Conservation (phyloP, 2,797 vertebrate species). For the Pygocentrus nattereri region DNA sequence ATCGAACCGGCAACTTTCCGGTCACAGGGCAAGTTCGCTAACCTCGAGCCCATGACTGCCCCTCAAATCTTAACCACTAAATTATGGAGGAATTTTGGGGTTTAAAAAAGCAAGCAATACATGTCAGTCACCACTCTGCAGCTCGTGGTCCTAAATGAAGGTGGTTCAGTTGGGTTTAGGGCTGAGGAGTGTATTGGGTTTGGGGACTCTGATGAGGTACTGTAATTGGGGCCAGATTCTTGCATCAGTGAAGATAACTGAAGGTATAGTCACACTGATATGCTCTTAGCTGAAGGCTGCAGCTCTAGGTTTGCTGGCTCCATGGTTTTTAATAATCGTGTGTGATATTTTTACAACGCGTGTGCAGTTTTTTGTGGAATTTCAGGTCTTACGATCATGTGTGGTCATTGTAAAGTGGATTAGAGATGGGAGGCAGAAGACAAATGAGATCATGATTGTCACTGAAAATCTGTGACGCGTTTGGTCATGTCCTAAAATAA, state of each 20-base stretch:
- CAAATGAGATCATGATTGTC: constrained; percentile 14
- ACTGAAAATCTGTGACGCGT: constrained; percentile 7
- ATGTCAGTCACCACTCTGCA: too few relatives aligned
- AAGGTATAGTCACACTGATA: neutral
- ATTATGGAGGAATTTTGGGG: too few relatives aligned
- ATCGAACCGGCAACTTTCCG: too few relatives aligned
- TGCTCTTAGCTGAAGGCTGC: too few relatives aligned
- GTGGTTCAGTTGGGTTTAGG: neutral
- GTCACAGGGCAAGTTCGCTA: too few relatives aligned
- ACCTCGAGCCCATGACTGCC: too few relatives aligned
- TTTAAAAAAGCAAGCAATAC: too few relatives aligned
- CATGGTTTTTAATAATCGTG: neutral
- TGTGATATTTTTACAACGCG: neutral
- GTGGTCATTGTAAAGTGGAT: constrained; percentile 22
- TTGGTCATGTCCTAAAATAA: constrained; percentile 4
- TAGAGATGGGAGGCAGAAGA: neutral
- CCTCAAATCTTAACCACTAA: too few relatives aligned
- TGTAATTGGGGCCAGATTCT: neutral
- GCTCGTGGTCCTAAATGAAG: too few relatives aligned
- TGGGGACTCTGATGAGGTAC: neutral
- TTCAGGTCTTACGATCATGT: neutral
- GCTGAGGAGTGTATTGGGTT: neutral
- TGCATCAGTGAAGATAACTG: too few relatives aligned
- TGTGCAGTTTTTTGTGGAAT: neutral
- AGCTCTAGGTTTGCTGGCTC: neutral